Conservation (phyloP, 2,888 invertebrate genomes). For the Melieria omissa region DNA sequence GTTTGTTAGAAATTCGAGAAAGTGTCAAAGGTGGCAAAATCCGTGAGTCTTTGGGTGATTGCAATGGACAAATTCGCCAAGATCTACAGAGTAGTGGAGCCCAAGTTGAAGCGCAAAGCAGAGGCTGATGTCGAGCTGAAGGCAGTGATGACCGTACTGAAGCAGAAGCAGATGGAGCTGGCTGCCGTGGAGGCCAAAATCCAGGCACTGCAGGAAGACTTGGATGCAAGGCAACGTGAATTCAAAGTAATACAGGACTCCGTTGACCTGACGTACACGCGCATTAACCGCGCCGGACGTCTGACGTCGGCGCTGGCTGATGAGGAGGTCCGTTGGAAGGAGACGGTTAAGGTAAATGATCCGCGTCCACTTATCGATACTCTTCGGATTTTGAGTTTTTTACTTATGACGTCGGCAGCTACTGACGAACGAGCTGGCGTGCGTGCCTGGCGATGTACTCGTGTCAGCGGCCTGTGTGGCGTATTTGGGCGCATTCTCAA, state of each 20-base stretch:
- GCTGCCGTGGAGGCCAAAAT: slow-evolving; percentile 82
- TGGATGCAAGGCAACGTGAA: slow-evolving; percentile 79
- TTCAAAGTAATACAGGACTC: slow-evolving; percentile 79
- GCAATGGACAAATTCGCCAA: slow-evolving; percentile 91
- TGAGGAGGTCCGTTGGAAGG: slow-evolving; percentile 87
- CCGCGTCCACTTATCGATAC: background rate
- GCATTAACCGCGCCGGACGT: slow-evolving; percentile 84
- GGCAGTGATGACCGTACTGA: slow-evolving; percentile 79
- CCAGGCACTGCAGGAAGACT: slow-evolving; percentile 68
- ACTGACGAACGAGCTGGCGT: slow-evolving; percentile 75
- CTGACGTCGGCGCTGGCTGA: slow-evolving; percentile 88
- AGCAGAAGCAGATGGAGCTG: slow-evolving; percentile 83
- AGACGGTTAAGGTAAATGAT: slow-evolving; percentile 69
- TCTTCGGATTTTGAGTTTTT: background rate
- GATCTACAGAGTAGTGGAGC: slow-evolving; percentile 87
- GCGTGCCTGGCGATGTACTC: slow-evolving; percentile 87
- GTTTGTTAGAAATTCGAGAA: slow-evolving; percentile 75
- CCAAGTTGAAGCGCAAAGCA: slow-evolving; percentile 82
- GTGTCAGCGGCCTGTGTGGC: slow-evolving; percentile 89
- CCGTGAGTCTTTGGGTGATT: slow-evolving; percentile 92
- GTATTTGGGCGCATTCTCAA: slow-evolving; percentile 91
- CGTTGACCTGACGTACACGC: slow-evolving; percentile 80
- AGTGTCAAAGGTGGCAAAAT: slow-evolving; percentile 88
- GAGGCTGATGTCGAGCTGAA: slow-evolving; percentile 82
- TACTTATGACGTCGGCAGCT: slow-evolving; percentile 62